phyloP scores from a whole-genome alignment of 2,797 vertebrate genomes.

The Spondyliosoma cantharus region DNA sequence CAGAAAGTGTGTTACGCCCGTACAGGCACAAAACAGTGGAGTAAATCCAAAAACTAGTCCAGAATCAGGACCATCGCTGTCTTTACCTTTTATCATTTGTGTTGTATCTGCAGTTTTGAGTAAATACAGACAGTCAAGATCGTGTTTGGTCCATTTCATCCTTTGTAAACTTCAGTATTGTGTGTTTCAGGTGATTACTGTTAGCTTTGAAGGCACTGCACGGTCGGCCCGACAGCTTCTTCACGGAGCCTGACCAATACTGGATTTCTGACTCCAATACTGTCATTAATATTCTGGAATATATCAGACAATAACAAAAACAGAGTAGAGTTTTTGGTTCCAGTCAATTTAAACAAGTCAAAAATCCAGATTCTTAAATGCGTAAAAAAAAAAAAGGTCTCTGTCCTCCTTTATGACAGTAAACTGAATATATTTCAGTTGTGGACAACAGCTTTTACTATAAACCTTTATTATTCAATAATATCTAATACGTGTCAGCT shows the following conservation, averaged over 20 bases:
- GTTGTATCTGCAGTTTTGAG: background rate
- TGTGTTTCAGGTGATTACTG: background rate
- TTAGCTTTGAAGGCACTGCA: background rate
- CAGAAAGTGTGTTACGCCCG: background rate
- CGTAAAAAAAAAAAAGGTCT: too few relatives aligned
- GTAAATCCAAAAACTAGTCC: background rate
- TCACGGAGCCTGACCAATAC: background rate
- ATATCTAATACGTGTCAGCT: too few relatives aligned
- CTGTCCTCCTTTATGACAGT: too few relatives aligned
- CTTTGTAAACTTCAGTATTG: background rate
- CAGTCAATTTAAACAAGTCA: too few relatives aligned
- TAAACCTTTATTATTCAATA: too few relatives aligned
- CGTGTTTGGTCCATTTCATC: background rate
- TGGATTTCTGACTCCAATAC: background rate
- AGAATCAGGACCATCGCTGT: background rate
- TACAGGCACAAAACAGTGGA: background rate
- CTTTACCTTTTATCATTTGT: background rate
- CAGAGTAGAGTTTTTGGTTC: too few relatives aligned
- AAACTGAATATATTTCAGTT: too few relatives aligned
- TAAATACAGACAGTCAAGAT: background rate
- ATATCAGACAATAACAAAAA: too few relatives aligned
- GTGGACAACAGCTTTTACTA: too few relatives aligned
- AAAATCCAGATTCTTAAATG: too few relatives aligned
- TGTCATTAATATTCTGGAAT: background rate
- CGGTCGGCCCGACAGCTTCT: too few relatives aligned